Conservation (phyloP, 1,140 invertebrate genomes). For the Drosophila melanogaster region DNA sequence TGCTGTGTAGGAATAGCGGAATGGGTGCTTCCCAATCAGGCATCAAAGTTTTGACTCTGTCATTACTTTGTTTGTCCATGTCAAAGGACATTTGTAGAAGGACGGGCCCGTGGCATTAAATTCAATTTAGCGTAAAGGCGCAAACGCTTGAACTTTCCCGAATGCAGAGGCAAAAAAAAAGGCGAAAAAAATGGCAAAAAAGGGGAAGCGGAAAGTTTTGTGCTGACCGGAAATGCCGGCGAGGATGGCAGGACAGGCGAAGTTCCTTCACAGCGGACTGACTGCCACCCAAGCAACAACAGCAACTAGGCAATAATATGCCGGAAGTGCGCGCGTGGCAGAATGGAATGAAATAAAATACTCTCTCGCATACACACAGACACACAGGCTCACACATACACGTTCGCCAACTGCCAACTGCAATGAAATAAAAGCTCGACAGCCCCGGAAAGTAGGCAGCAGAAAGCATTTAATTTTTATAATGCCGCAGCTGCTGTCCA, state of each 20-base stretch:
- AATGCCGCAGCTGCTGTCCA: constrained; percentile 30
- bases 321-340: constrained; percentile 75
- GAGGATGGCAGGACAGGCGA: constrained; percentile 54
- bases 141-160: constrained; percentile 70
- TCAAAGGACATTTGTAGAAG: constrained; percentile 53
- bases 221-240: constrained; percentile 74
- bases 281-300: constrained; percentile 35
- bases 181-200: constrained; percentile 14
- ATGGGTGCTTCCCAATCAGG: constrained; percentile 20
- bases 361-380: constrained; percentile 12
- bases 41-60: constrained; percentile 42
- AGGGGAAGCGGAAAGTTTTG: constrained; percentile 48
- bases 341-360: constrained; percentile 62
- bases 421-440: constrained; percentile 41
- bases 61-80: constrained; percentile 47
- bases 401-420: constrained; percentile 24
- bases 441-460: constrained; percentile 64
- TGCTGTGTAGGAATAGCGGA: background rate
- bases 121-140: constrained; percentile 81
- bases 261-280: constrained; percentile 51
- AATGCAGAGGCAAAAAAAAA: constrained; percentile 31
- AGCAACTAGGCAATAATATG: constrained; percentile 67
- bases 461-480: constrained; percentile 57
- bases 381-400: constrained; percentile 4
- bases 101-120: constrained; percentile 58